Evolutionary conservation across 92 coral and sea anemone species (phyloP).

Genomic region (Zoanthus solanderi): DNA sequence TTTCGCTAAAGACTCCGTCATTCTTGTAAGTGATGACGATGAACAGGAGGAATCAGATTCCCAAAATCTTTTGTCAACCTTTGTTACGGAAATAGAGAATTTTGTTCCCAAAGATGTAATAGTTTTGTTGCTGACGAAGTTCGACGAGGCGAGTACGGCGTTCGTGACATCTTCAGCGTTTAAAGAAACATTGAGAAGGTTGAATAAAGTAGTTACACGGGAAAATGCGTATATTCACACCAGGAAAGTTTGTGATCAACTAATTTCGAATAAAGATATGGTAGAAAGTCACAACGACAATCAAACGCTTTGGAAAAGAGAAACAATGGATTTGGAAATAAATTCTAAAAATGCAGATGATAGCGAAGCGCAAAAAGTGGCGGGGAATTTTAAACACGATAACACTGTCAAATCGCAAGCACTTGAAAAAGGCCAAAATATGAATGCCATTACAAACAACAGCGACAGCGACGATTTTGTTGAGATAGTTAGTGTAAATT

Average conservation of each 20-base stretch:
- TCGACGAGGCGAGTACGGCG: constrained; percentile 75
- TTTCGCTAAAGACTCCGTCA: constrained; percentile 44
- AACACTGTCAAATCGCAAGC: constrained; percentile 13
- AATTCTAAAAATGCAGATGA: not conserved
- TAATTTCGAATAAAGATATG: constrained; percentile 2
- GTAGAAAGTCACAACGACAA: not conserved
- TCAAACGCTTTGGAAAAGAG: not conserved
- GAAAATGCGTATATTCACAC: constrained; percentile 79
- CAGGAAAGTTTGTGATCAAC: constrained; percentile 54
- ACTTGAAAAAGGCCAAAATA: constrained; percentile 9
- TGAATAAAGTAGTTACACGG: constrained; percentile 52
- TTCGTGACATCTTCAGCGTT: constrained; percentile 76
- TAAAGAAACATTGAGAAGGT: constrained; percentile 70
- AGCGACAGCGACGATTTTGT: constrained; percentile 39
- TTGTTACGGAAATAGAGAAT: constrained; percentile 70
- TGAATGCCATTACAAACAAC: not conserved
- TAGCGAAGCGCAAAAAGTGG: constrained; percentile 38
- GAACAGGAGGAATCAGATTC: constrained; percentile 64
- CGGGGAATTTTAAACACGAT: constrained; percentile 68
- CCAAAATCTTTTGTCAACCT: constrained; percentile 65
- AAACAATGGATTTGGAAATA: not conserved
- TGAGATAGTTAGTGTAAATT: constrained; percentile 39
- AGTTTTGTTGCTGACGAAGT: constrained; percentile 68
- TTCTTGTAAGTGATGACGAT: constrained; percentile 90
- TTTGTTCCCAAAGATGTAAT: constrained; percentile 73